Percentiles rank a stretch among this genome's conserved stretches.
Conservation (phyloP, 2,113 vertebrate genomes). For the Stercorarius parasiticus region DNA sequence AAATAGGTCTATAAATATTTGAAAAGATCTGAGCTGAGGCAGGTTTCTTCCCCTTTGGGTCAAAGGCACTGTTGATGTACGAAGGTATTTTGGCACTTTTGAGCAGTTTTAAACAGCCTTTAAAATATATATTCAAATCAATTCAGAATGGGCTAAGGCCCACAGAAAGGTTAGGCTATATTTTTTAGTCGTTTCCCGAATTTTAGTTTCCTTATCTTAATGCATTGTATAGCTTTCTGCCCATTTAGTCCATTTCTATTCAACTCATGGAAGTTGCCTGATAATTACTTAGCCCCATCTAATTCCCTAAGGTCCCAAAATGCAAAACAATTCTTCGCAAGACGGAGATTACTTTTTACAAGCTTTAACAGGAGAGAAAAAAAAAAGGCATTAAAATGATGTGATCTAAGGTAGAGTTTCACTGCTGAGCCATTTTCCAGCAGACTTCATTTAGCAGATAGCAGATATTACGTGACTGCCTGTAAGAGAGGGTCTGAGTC, state of each 20-base stretch:
- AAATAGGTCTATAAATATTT: constrained; percentile 57
- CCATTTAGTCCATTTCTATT: constrained; percentile 49
- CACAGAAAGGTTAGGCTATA: constrained; percentile 26
- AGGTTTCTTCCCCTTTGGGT: constrained; percentile 9
- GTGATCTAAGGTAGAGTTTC: constrained; percentile 20
- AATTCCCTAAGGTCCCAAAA: constrained; percentile 61
- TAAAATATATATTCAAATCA: constrained; percentile 51
- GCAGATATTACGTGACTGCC: background rate
- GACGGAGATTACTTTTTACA: constrained; percentile 48
- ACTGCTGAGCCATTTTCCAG: background rate
- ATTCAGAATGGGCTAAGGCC: constrained; percentile 44
- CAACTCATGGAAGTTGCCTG: constrained; percentile 39
- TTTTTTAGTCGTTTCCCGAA: background rate
- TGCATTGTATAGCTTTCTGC: constrained; percentile 23
- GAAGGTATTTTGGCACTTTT: constrained; percentile 27
- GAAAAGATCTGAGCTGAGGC: background rate
- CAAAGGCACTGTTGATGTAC: constrained; percentile 43
- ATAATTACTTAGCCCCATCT: constrained; percentile 62
- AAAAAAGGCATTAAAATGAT: constrained; percentile 27
- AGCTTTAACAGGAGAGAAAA: background rate
- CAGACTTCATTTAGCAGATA: constrained; percentile 7
- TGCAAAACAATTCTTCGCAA: constrained; percentile 63
- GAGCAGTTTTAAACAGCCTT: constrained; percentile 16
- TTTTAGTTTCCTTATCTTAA: constrained; percentile 62
- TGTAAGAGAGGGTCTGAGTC: background rate